A percentile compares a stretch with the other conserved stretches of the same genome.
Evolutionary conservation across 1,140 invertebrate species (phyloP).

Genomic region (Phortica variegata): DNA sequence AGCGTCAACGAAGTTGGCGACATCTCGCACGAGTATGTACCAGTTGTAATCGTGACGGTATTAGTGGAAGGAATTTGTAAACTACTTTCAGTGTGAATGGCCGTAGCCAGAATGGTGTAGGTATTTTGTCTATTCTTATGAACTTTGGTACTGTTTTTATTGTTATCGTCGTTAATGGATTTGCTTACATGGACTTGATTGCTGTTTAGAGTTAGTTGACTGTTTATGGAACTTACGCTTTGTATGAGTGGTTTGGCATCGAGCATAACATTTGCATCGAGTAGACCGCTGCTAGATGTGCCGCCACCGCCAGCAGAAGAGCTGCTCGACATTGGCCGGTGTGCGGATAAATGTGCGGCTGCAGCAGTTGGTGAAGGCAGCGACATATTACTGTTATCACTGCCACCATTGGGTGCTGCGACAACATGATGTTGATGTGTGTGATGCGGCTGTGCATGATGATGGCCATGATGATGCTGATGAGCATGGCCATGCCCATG

Average conservation of each 20-base stretch:
- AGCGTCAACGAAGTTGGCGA: no score
- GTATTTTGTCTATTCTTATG: no score
- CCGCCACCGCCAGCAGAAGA: constrained; percentile 64
- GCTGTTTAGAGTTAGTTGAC: background rate
- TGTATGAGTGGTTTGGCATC: constrained; percentile 58
- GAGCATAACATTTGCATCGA: constrained; percentile 43
- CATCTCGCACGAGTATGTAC: no score
- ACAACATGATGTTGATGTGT: constrained; percentile 4
- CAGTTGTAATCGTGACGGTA: no score
- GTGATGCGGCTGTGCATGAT: constrained; percentile 38
- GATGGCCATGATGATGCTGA: constrained; percentile 67
- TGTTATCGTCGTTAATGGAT: background rate
- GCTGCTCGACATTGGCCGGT: constrained; percentile 65
- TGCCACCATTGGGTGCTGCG: constrained; percentile 63
- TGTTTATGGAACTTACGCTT: constrained; percentile 46
- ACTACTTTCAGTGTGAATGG: no score
- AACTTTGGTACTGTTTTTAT: no score
- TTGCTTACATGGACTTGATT: constrained; percentile 1
- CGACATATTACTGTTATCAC: constrained; percentile 73
- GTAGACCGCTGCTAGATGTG: constrained; percentile 54
- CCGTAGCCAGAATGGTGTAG: no score
- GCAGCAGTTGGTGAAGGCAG: constrained; percentile 65
- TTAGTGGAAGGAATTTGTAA: no score
- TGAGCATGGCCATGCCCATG: constrained; percentile 60
- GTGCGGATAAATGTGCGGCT: constrained; percentile 51